Conservation (phyloP, 2,888 invertebrate species). For the Balanococcus diminutus region DNA sequence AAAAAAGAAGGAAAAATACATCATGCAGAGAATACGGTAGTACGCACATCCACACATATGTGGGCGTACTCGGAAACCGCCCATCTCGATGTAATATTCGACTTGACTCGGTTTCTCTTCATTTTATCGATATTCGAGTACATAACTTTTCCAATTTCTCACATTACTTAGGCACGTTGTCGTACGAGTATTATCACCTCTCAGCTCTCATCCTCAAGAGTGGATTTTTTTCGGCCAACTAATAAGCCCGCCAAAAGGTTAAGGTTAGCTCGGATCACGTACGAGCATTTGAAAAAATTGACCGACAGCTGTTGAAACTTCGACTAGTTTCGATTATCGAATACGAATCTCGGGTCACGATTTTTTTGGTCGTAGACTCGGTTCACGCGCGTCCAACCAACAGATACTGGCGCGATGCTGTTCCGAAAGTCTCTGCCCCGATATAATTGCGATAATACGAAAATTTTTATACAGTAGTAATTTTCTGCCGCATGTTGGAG, state of each 20-base stretch:
- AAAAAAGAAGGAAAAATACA: too few species aligned
- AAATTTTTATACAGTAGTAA: constrained; percentile 35
- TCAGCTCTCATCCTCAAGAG: too few species aligned
- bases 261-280: constrained; percentile 18
- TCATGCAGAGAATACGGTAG: background rate
- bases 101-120: background rate
- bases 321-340: constrained; percentile 32
- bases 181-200: constrained; percentile 7
- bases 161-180: background rate
- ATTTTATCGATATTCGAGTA: background rate
- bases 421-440: background rate
- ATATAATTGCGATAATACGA: constrained; percentile 2
- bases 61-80: background rate
- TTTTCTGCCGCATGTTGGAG: background rate
- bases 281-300: constrained; percentile 30
- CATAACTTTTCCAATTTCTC: background rate
- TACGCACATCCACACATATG: background rate
- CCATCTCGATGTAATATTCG: background rate
- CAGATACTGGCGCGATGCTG: background rate
- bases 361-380: constrained; percentile 6
- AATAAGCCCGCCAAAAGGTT: background rate
- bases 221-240: background rate
- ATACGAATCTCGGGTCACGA: constrained; percentile 30
- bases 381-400: background rate
- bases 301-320: constrained; percentile 43